Conservation (phyloP, 2,113 vertebrate species). For the Tympanuchus pallidicinctus region DNA sequence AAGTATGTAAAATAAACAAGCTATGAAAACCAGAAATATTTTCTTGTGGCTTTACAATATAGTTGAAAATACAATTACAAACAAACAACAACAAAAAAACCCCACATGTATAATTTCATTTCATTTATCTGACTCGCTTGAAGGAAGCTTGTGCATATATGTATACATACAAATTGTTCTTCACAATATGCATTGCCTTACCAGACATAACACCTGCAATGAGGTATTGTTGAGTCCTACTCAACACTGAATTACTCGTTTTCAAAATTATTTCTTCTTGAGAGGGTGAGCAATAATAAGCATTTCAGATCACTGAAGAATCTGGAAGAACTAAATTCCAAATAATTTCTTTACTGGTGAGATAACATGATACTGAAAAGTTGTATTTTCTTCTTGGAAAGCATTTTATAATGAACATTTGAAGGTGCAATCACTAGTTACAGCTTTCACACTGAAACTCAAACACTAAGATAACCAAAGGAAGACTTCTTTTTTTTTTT, state of each 20-base stretch:
- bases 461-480: background rate
- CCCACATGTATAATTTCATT: background rate
- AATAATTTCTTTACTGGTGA: background rate
- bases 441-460: background rate
- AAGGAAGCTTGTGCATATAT: background rate
- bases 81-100: background rate
- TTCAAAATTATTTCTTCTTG: slow-evolving; percentile 18
- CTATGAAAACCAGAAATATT: background rate
- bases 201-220: background rate
- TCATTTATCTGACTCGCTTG: background rate
- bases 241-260: background rate
- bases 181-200: background rate
- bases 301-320: background rate
- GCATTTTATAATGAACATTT: background rate
- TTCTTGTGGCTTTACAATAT: background rate
- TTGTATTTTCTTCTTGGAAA: background rate
- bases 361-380: background rate
- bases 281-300: background rate
- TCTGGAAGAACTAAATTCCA: background rate
- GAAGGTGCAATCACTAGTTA: background rate
- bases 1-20: background rate
- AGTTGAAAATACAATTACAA: background rate
- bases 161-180: background rate
- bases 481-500: background rate
- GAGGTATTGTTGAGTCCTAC: background rate